Percentiles rank a stretch among this genome's conserved stretches.
These are phyloP conservation scores for Petromus typicus DNA, from an alignment of 2,113 vertebrate genomes.

Conservation along the genomic window DNA sequence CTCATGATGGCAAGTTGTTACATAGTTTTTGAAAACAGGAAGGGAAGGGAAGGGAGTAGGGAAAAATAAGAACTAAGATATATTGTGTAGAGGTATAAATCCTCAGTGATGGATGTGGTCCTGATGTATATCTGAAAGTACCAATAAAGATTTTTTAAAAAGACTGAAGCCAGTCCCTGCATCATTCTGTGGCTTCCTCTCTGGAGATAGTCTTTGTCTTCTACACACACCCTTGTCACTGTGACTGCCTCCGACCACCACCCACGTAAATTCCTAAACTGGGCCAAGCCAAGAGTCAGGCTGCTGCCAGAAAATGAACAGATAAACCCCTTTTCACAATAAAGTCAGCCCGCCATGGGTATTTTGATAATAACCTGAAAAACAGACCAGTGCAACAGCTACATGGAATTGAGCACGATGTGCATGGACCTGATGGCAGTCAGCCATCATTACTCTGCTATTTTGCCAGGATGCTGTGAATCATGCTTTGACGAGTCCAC, in stretches of 20 bases:
- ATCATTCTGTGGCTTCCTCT: not conserved
- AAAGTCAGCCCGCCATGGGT: not conserved
- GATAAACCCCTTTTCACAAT: not conserved
- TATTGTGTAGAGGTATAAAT: no score
- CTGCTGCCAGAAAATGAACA: not conserved
- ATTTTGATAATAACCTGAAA: not conserved
- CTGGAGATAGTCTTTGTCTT: not conserved
- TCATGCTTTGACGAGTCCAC: not conserved
- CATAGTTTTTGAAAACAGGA: no score
- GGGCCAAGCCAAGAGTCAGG: no score
- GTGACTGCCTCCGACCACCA: not conserved
- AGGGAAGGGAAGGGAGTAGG: no score
- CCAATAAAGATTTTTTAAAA: no score
- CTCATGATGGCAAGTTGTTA: not conserved
- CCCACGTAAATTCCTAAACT: not conserved
- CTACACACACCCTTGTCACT: not conserved
- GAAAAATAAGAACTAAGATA: no score
- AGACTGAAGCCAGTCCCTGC: no score
- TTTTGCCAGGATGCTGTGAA: not conserved
- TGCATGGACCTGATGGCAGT: not conserved
- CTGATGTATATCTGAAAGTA: no score
- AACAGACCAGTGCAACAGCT: not conserved
- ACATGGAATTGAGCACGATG: not conserved
- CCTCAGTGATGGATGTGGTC: no score
- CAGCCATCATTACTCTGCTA: not conserved